These are phyloP conservation scores for Bombus haemorrhoidalis DNA, from an alignment of 1,140 invertebrate genomes.

Conservation along the genomic window DNA sequence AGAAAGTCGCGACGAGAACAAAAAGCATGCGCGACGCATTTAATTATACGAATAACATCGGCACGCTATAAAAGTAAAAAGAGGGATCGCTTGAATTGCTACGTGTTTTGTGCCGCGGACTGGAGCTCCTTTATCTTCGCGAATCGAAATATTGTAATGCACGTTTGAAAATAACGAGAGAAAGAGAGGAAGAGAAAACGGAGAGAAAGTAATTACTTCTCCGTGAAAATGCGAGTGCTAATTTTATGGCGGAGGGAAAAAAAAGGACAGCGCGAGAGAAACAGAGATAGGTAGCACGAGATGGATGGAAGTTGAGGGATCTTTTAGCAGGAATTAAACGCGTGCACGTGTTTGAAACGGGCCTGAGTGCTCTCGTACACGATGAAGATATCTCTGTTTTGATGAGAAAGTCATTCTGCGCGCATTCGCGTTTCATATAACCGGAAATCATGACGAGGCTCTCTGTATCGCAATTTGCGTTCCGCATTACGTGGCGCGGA, in stretches of 20 bases:
- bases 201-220: constrained; percentile 45
- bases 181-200: not conserved
- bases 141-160: constrained; percentile 5
- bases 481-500: constrained; percentile 2
- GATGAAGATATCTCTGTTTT: constrained; percentile 38
- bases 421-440: constrained; percentile 34
- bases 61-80: not conserved
- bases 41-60: not conserved
- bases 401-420: constrained; percentile 45
- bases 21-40: not conserved
- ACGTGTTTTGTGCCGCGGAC: not conserved
- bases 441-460: constrained; percentile 35
- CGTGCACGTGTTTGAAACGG: constrained; percentile 25
- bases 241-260: constrained; percentile 32
- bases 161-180: not conserved
- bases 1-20: not conserved
- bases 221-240: constrained; percentile 36
- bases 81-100: not conserved
- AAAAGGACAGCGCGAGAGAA: not conserved
- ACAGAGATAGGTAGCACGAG: not conserved
- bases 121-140: not conserved
- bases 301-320: constrained; percentile 5
- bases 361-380: constrained; percentile 39
- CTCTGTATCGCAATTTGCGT: constrained; percentile 37
- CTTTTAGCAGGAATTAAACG: constrained; percentile 53